Evolutionary conservation across 1,140 invertebrate species (phyloP), one percentile per base, ranked within the genome.

Genomic region (Heliconius congener): DNA sequence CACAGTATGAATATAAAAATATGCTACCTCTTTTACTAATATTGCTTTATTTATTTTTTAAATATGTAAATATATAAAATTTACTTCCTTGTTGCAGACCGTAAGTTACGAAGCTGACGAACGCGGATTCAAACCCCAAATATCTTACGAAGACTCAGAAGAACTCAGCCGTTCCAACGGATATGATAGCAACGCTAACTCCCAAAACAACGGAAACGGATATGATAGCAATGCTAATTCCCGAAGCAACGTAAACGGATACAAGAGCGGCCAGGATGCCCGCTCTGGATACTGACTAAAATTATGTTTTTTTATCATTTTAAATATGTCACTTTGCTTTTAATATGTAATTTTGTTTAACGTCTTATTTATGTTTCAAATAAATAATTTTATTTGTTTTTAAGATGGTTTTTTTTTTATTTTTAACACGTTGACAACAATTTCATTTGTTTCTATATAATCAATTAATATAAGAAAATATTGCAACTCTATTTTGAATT

Each of bases 21-120:
- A 46, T 11, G 39, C 11, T 42, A 11, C 11, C 2, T 3, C 13
- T 46, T 42, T 42, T 42, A 34, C 42, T 42, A 42, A 42, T 42
- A 0, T 42, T 46, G 3, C 13, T 46, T 46, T 46, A 34, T 6
- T 34, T 34, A 37, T 37, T 16, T 46, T 46, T 4, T 4, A 16
- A 46, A 46, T 46, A 19, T 52, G 8, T 52, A 52, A 52, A 52
- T 52, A 19, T 52, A 52, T 19, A 52, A 8, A 52, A 52, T 52
- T 6, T 52, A 19, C 8, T 23, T 16, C 27, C 60, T 84, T 27
- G 79, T 88, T 87, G 18, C 95, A 96, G 95, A 96, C 96, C 73
- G 97, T 98, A 4, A 96, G 96, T 82, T 98, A 98, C 89, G 96
- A 96, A 87, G 97, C 97, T 19, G 97, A 97, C 82, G 95, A 95